Percentiles rank a stretch among this genome's conserved stretches.
These are phyloP conservation scores for Cantharis rustica DNA, from an alignment of 2,888 invertebrate species.

Conservation along the genomic window DNA sequence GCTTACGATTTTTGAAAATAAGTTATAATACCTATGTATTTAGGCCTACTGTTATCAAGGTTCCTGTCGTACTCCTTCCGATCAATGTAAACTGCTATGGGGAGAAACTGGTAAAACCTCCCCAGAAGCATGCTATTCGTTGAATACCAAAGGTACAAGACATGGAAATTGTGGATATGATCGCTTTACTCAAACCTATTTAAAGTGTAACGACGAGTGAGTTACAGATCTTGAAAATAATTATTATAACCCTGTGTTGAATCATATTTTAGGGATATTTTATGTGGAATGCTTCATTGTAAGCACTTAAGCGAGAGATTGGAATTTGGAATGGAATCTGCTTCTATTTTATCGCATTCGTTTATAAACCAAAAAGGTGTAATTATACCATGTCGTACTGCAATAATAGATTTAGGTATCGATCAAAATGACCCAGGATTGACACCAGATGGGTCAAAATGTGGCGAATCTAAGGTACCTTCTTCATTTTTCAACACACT, in stretches of 20 bases:
- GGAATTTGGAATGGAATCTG: constrained; percentile 94
- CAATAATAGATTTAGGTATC: constrained; percentile 89
- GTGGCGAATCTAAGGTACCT: constrained; percentile 82
- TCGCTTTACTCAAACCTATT: constrained; percentile 71
- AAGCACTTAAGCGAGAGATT: constrained; percentile 90
- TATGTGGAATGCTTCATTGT: constrained; percentile 96
- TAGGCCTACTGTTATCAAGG: constrained; percentile 91
- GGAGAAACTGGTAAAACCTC: constrained; percentile 87
- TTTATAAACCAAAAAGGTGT: constrained; percentile 80
- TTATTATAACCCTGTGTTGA: neutral
- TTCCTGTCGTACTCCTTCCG: constrained; percentile 83
- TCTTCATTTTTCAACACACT: neutral
- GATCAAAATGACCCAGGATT: constrained; percentile 92
- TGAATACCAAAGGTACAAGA: constrained; percentile 79
- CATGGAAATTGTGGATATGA: constrained; percentile 96
- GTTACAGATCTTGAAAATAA: constrained; percentile 47
- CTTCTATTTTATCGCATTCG: constrained; percentile 78
- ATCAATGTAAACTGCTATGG: constrained; percentile 93
- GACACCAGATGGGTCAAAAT: constrained; percentile 92
- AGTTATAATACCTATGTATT: too few relatives aligned
- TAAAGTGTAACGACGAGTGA: constrained; percentile 72
- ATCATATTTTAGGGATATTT: constrained; percentile 63
- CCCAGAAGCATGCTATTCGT: constrained; percentile 80
- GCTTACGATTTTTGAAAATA: too few relatives aligned
- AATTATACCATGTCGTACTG: constrained; percentile 88